Evolutionary conservation across 2,113 vertebrate species (phyloP), one percentile per base, ranked within the genome.

Genomic region (Etheostoma cragini): DNA sequence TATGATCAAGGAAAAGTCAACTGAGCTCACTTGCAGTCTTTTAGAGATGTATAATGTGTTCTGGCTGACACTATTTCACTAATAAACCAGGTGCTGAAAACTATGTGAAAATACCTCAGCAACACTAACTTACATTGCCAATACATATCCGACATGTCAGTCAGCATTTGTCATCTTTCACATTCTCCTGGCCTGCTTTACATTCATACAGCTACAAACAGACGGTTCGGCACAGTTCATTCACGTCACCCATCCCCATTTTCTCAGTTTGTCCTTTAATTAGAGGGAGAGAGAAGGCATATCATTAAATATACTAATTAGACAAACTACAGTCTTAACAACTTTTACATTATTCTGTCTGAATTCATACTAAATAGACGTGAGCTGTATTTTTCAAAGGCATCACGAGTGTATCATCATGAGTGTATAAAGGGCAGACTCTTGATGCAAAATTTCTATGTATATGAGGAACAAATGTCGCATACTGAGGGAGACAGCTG

Each of bases 291-390:
- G 60, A 50, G 50, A 83, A 80, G 30, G 70, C 71, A 77, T 76
- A 71, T 84, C 71, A 85, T 89, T 84, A 85, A 68, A 78, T 75
- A 21, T 45, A 74, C 72, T 79, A 85, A 91, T 88, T 84, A 82
- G 72, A 82, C 73, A 76, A 82, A 83, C 76, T 72, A 70, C 47
- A 70, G 50, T 38, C 54, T 57, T 66, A 81, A 79, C 62, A 74
- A 67, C 57, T 66, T 81, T 73, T 49, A 76, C 21, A 75, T 77
- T 82, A 64, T 78, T 78, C 75, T 5, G 49, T 45, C 45, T 72
- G 73, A 86, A 84, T 68, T 78, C 12, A 1, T 24, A 30, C 45
- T 54, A 72, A 78, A 70, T 49, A 57, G 74, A 76, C 47, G 17
- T 38, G 49, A 82, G 66, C 46, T 58, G 16, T 8, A 2, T 63